phyloP scores from a whole-genome alignment of 2,797 vertebrate genomes.

The Syncerus caffer region DNA sequence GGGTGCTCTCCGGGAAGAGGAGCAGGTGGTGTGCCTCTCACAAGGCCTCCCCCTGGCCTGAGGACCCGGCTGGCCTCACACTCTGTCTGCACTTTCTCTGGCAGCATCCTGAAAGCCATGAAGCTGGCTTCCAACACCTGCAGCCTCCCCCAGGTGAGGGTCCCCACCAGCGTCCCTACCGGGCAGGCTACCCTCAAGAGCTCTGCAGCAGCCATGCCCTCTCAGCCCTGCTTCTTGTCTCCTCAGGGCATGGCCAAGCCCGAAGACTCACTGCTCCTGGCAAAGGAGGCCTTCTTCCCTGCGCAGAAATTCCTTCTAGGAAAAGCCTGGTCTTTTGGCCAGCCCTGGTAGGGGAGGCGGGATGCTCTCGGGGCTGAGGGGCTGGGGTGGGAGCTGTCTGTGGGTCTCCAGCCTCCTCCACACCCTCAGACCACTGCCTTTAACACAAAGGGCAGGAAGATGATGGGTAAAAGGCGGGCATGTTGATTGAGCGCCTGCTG shows the following conservation, averaged over 20 bases:
- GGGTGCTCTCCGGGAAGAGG: neutral
- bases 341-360: conserved; percentile 85
- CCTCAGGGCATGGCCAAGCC: conserved; percentile 90
- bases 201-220: neutral
- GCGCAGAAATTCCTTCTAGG: conserved; percentile 92
- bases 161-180: accelerated
- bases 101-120: conserved; percentile 96
- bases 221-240: conserved; percentile 69
- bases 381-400: accelerated
- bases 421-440: neutral
- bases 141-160: conserved; percentile 91
- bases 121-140: conserved; percentile 92
- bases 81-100: conserved; percentile 28
- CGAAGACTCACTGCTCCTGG: conserved; percentile 88
- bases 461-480: neutral
- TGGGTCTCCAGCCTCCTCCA: neutral
- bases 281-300: conserved; percentile 92
- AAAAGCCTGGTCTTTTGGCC: conserved; percentile 87
- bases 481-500: accelerated
- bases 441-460: neutral
- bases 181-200: neutral
- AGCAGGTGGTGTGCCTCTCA: neutral
- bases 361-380: neutral
- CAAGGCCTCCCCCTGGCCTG: neutral
- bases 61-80: neutral